Evolutionary conservation across 2,888 invertebrate species (phyloP).

Genomic region (Elegia similella): DNA sequence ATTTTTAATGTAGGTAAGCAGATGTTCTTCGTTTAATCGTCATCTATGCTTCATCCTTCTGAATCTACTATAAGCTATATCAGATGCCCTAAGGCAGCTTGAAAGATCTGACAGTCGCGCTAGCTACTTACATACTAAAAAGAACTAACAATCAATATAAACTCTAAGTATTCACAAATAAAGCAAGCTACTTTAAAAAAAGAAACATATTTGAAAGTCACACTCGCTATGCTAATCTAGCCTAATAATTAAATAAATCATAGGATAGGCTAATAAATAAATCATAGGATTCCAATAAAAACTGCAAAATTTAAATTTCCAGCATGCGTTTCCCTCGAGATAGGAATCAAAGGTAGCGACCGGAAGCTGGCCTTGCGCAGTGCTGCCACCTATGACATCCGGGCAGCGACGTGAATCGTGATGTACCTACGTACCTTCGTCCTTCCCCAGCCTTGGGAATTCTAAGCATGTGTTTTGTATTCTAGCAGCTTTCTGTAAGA

Average conservation of each 20-base stretch:
- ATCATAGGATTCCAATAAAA: constrained; percentile 10
- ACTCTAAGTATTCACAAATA: too few relatives aligned
- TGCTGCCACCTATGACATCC: constrained; percentile 34
- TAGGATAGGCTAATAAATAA: constrained; percentile 1
- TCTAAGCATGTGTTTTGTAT: constrained; percentile 47
- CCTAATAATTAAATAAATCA: neutral
- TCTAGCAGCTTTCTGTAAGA: constrained; percentile 17
- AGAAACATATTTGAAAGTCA: neutral
- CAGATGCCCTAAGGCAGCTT: too few relatives aligned
- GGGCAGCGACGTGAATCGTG: constrained; percentile 41
- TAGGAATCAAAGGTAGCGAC: constrained; percentile 23
- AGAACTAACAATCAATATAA: too few relatives aligned
- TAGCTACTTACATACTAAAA: too few relatives aligned
- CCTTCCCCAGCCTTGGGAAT: constrained; percentile 59
- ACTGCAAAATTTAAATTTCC: constrained; percentile 10
- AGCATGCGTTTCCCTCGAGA: constrained; percentile 7
- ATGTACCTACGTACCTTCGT: constrained; percentile 45
- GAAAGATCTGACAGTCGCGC: too few relatives aligned
- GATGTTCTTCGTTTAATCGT: too few relatives aligned
- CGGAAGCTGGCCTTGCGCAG: constrained; percentile 71
- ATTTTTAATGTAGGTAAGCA: too few relatives aligned
- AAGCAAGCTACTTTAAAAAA: too few relatives aligned
- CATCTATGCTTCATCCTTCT: too few relatives aligned
- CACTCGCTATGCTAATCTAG: neutral
- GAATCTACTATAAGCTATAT: too few relatives aligned